Base-by-base conservation (phyloP, 1,140 invertebrate species). In the Whitmania pigra region DNA sequence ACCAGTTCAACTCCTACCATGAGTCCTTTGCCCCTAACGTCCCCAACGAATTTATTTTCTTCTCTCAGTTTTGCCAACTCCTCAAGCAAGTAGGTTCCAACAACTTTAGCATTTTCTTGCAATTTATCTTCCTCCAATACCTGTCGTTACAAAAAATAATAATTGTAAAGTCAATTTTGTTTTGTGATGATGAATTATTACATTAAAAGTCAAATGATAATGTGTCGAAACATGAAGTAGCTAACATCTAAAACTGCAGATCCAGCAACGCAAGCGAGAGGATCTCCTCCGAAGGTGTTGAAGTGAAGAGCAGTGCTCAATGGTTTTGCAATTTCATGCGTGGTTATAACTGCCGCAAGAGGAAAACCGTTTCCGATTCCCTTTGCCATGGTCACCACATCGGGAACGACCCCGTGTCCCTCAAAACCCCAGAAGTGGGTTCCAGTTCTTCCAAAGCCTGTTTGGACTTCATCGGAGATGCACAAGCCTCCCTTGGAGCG, bases 261-360 rank as follows among this genome's bases (percentile, higher is more conserved):
- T 27, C 93, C 95, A 17, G 91, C 89, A 43, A 90, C 87, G 77
- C 88, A 92, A 6, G 92, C 89, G 75, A 98, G 76, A 0, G 95
- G 92, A 84, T 96, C 97, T 11, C 95, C 95, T 11, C 92, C 93
- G 81, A 89, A 98, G 0, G 95, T 99, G 79, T 98, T 98, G 79
- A 97, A 97, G 83, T 95, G 92, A 13, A 87, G 78, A 0, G 91
- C 91, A 0, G 85, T 85, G 75, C 97, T 84, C 25, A 40, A 22
- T 9, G 85, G 85, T 18, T 87, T 80, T 0, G 93, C 90, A 71
- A 98, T 91, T 80, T 90, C 87, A 7, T 87, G 86, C 0, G 89
- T 94, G 0, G 94, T 97, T 0, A 95, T 89, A 0, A 97, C 92
- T 20, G 93, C 94, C 1, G 88, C 94, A 78, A 99, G 81, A 0